These are phyloP conservation scores for Lucinisca nassula DNA, from an alignment of 2,888 invertebrate genomes.

Conservation along the genomic window DNA sequence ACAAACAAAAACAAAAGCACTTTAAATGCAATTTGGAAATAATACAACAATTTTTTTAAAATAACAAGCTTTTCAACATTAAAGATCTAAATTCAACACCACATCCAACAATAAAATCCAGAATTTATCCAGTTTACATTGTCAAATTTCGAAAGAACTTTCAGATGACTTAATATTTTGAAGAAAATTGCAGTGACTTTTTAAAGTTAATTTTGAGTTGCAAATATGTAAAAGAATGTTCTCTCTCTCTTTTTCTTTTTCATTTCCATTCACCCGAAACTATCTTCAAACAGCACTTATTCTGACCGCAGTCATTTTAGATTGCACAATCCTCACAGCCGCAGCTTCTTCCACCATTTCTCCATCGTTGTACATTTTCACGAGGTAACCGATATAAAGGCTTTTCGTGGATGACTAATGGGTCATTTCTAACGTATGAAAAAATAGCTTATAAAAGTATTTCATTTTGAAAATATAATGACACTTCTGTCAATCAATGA, in stretches of 20 bases:
- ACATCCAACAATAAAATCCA: too few relatives aligned
- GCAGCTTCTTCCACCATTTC: neutral
- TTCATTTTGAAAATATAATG: slow-evolving; percentile 3
- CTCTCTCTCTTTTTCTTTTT: too few relatives aligned
- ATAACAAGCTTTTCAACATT: too few relatives aligned
- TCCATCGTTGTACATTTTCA: neutral
- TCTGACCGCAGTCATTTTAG: neutral
- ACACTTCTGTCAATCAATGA: neutral
- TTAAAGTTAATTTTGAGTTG: too few relatives aligned
- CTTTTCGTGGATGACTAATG: slow-evolving; percentile 10
- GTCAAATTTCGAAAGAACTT: too few relatives aligned
- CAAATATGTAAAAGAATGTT: too few relatives aligned
- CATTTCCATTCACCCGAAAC: neutral
- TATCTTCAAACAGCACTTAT: too few relatives aligned
- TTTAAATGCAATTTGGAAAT: slow-evolving; percentile 3
- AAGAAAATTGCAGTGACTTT: too few relatives aligned
- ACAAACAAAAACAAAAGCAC: neutral
- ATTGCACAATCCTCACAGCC: neutral
- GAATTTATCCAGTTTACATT: too few relatives aligned
- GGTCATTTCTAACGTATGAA: neutral
- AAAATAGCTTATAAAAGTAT: neutral
- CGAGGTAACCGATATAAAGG: slow-evolving; percentile 10
- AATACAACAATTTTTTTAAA: neutral
- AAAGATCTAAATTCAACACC: too few relatives aligned
- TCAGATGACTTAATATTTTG: too few relatives aligned